Evolutionary conservation across 2,797 vertebrate genomes (phyloP).

Genomic region (Passerculus sandwichensis): DNA sequence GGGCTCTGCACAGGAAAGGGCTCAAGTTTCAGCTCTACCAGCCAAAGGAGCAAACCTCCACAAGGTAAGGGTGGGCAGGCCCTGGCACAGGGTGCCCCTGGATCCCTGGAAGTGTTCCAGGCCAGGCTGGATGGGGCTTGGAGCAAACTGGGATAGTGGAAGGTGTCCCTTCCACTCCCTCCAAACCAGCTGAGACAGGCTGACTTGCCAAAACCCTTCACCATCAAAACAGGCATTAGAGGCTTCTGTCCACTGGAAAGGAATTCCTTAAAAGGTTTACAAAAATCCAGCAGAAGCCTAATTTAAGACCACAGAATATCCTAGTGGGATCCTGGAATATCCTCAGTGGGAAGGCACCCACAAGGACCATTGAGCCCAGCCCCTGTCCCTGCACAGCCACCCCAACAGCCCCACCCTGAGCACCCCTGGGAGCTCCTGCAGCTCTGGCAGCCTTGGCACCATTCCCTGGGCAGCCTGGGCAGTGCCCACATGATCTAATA

Average conservation of each 20-base stretch:
- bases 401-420: neutral
- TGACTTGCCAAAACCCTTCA: neutral
- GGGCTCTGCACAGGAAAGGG: neutral
- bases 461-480: neutral
- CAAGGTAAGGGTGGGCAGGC: neutral
- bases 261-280: neutral
- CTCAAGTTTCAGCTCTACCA: neutral
- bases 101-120: neutral
- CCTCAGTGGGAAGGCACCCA: neutral
- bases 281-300: neutral
- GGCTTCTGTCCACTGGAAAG: neutral
- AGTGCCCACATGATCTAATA: neutral
- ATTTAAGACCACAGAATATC: neutral
- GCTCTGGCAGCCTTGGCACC: neutral
- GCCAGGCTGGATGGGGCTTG: neutral
- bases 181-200: neutral
- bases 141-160: neutral
- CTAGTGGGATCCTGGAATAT: neutral
- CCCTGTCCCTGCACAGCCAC: neutral
- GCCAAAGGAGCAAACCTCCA: neutral
- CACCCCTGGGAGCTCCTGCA: neutral
- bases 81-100: neutral
- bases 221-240: neutral
- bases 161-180: neutral
- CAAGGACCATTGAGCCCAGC: accelerated